Evolutionary conservation across 2,888 invertebrate species (phyloP).

Genomic region (Synergus umbraculus): DNA sequence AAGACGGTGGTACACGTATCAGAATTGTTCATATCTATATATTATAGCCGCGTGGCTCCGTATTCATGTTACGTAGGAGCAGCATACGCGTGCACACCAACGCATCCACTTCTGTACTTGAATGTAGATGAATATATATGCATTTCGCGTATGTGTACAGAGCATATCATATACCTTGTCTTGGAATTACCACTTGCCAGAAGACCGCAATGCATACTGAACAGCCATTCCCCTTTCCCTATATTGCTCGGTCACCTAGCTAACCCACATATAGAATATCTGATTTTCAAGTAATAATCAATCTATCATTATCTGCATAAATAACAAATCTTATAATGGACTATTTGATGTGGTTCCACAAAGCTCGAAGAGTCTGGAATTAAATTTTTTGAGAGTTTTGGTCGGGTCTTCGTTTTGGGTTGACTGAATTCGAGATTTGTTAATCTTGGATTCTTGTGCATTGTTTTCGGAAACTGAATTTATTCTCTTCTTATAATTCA

Average conservation of each 20-base stretch:
- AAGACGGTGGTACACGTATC: not conserved
- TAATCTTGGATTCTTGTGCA: not conserved
- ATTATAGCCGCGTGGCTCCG: not conserved
- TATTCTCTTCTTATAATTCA: not conserved
- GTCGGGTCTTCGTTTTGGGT: not conserved
- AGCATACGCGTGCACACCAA: constrained; percentile 46
- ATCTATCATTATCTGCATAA: constrained; percentile 64
- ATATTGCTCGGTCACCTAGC: constrained; percentile 72
- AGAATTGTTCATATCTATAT: not conserved
- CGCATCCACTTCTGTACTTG: not conserved
- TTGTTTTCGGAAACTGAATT: not conserved
- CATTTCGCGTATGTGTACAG: constrained; percentile 59
- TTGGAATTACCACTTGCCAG: constrained; percentile 71
- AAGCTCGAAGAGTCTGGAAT: not conserved
- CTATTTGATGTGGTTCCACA: not conserved
- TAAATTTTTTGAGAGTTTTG: not conserved
- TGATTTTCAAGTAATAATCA: constrained; percentile 69
- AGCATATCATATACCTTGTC: constrained; percentile 70
- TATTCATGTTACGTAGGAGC: constrained; percentile 42
- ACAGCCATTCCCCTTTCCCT: constrained; percentile 70
- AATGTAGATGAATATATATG: constrained; percentile 44
- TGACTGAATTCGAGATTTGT: not conserved
- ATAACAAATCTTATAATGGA: constrained; percentile 3
- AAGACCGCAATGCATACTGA: constrained; percentile 76
- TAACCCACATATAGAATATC: constrained; percentile 63